Evolutionary conservation across 2,888 invertebrate species (phyloP), one percentile per base, ranked within the genome.

Genomic region (Isoperla grammatica): DNA sequence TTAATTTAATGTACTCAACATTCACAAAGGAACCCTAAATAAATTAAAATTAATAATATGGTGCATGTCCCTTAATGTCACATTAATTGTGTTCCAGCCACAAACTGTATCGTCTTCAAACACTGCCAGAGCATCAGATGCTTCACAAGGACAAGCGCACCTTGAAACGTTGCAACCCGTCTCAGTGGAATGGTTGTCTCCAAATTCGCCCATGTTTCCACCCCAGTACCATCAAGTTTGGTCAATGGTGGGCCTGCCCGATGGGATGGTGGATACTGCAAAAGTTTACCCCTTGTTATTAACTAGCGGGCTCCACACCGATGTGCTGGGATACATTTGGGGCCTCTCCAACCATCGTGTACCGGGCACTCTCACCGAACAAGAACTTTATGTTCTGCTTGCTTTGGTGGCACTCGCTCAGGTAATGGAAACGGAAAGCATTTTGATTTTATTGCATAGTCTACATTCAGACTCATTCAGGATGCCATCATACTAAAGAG

Each of bases 341-440:
- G 74, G 73, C 40, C 67, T 78, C 42, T 75, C 76, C 0, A 78
- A 78, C 67, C 72, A 73, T 63, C 76, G 74, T 45, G 75, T 76
- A 19, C 73, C 76, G 8, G 77, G 77, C 3, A 73, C 74, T 46
- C 70, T 78, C 29, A 77, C 76, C 0, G 76, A 78, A 60, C 74
- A 75, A 57, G 78, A 78, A 61, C 67, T 78, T 0, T 77, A 77
- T 60, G 68, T 75, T 11, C 73, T 75, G 40, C 67, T 78, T 37
- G 77, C 77, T n/a, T 68, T 78, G 11, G 75, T 78, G 2, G 77
- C 75, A 2, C 70, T 78, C 0, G 78, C 77, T 19, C 78, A 78
- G 66, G 74, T 76, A 50, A 71, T 45, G n/a, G 22, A 3, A 48
- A 4, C 20, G n/a, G 15, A 4, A 23, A 17, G 8, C 8, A 17